phyloP scores from a whole-genome alignment of 2,113 vertebrate species.

The Pampusana beccarii region DNA sequence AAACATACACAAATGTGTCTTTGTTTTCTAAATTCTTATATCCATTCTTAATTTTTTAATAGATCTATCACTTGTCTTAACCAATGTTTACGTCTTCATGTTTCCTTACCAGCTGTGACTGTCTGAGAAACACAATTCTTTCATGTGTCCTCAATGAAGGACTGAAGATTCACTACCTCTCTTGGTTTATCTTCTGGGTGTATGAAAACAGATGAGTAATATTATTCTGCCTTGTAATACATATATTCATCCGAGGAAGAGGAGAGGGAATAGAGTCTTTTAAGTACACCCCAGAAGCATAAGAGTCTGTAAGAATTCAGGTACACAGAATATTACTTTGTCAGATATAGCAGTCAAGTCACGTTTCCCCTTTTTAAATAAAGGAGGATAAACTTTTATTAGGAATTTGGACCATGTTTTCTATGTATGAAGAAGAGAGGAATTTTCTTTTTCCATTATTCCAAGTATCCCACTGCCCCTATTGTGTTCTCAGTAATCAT shows the following conservation, averaged over 20 bases:
- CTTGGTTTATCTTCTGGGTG: neutral
- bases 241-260: neutral
- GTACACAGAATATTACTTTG: neutral
- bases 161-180: neutral
- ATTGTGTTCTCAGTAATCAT: conserved; percentile 61
- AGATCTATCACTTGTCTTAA: neutral
- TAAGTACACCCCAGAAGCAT: neutral
- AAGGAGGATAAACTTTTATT: neutral
- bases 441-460: conserved; percentile 6
- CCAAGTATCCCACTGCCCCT: conserved; percentile 24
- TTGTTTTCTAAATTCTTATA: neutral
- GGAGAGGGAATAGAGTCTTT: neutral
- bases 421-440: neutral
- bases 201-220: neutral
- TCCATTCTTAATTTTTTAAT: neutral
- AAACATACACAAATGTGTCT: neutral
- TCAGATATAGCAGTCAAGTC: neutral
- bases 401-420: conserved; percentile 9
- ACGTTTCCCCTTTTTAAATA: neutral
- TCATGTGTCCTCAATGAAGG: neutral
- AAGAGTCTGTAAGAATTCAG: neutral
- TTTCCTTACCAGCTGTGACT: neutral
- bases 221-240: neutral
- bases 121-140: neutral
- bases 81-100: neutral